Percentiles rank a stretch among this genome's conserved stretches.
phyloP scores from a whole-genome alignment of 2,888 invertebrate genomes.

The Lottia scabra region DNA sequence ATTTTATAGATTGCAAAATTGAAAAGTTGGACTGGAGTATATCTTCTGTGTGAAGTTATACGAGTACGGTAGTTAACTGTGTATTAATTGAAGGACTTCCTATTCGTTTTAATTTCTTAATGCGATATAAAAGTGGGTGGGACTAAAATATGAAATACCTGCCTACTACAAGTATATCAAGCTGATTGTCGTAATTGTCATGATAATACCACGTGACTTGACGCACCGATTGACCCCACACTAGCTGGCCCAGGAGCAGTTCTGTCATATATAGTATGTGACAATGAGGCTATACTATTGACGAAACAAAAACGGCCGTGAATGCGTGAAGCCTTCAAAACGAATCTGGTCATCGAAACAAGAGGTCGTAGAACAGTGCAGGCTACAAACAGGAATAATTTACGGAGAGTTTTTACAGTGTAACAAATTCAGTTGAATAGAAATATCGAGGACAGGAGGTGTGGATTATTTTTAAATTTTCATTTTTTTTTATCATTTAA shows the following conservation, averaged over 20 bases:
- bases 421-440: too few species aligned
- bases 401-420: too few species aligned
- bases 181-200: neutral
- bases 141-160: neutral
- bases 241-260: neutral
- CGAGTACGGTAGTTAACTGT: too few species aligned
- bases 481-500: too few species aligned
- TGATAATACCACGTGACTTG: constrained; percentile 1
- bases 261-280: neutral
- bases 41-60: too few species aligned
- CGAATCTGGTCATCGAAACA: neutral
- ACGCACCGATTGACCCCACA: constrained; percentile 4
- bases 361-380: neutral
- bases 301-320: constrained; percentile 4
- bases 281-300: neutral
- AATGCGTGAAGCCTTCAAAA: neutral
- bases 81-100: too few species aligned
- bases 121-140: neutral
- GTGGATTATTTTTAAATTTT: too few species aligned
- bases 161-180: neutral
- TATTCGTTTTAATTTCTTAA: too few species aligned
- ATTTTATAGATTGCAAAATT: neutral
- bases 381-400: too few species aligned
- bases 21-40: too few species aligned
- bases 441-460: too few species aligned